Evolutionary conservation across 92 coral and sea anemone species (phyloP), one percentile per base, ranked within the genome.

Genomic region (Zoanthus sociatus): DNA sequence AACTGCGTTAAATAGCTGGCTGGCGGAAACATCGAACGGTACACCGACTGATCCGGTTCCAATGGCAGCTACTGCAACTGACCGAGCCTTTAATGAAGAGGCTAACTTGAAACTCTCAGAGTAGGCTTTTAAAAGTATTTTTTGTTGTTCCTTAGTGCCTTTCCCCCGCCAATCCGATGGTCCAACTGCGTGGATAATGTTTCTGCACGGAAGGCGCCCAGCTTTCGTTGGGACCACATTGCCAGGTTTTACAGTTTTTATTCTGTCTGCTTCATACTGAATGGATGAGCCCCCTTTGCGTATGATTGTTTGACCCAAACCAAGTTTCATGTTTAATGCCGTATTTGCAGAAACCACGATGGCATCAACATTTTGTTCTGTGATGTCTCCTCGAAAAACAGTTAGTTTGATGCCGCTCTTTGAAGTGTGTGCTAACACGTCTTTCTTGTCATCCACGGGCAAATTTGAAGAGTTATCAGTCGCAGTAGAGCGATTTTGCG

Each of bases 261-360:
- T 73, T 63, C 56, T 81, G 0, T 73, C 47, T 42, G 92, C 86
- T 77, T 96, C 94, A 1, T 16, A 68, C 78, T 83, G 71, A 17
- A 96, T 92, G 31, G 76, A 87, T 12, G n/a, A 9, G 17, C 98
- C 98, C 18, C 96, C 98, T 68, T 64, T 90, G 15, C 76, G 73
- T n/a, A 88, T 63, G 31, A 95, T 90, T 0, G 63, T 78, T 51
- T 33, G 53, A 16, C 95, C 89, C 4, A 95, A 90, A 4, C 95
- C 96, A 5, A 70, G 87, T 6, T 50, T 44, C 58, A 78, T 47
- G 67, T 78, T 87, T 53, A 95, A 78, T 30, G 15, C 74, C 1
- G 60, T 89, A 79, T 96, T 95, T 11, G 94, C 95, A 16, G 94
- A 89, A 78, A 90, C 94, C 15, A 96, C 98, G 56, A 96, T 93